These are phyloP conservation scores for Neostethus bicornis DNA, from an alignment of 2,797 vertebrate genomes.

Conservation along the genomic window DNA sequence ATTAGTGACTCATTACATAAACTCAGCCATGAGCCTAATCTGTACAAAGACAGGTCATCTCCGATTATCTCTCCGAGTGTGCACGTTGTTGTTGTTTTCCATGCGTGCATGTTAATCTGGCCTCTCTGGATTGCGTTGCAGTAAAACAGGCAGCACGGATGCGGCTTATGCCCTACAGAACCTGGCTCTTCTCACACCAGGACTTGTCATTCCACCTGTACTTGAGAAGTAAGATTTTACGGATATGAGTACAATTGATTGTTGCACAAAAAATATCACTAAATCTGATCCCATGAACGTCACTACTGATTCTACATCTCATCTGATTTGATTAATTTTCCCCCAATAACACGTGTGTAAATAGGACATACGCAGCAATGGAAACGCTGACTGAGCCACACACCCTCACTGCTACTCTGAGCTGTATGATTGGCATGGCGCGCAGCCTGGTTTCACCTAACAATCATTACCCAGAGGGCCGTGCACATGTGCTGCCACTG, in stretches of 20 bases:
- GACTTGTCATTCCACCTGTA: slow-evolving; percentile 93
- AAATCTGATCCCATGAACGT: not conserved
- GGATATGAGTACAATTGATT: not conserved
- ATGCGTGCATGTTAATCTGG: slow-evolving; percentile 21
- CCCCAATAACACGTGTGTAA: not conserved
- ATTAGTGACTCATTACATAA: slow-evolving; percentile 9
- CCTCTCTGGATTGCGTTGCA: slow-evolving; percentile 89
- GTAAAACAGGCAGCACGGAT: slow-evolving; percentile 95
- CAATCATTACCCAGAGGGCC: slow-evolving; percentile 92
- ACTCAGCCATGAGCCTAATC: slow-evolving; percentile 41
- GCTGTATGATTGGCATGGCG: slow-evolving; percentile 96
- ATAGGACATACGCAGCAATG: slow-evolving; percentile 92
- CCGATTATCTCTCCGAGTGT: slow-evolving; percentile 41
- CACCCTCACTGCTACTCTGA: slow-evolving; percentile 95
- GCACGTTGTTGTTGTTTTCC: slow-evolving; percentile 6
- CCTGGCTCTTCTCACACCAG: slow-evolving; percentile 93
- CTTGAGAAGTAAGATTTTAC: slow-evolving; percentile 91
- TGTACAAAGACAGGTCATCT: slow-evolving; percentile 47
- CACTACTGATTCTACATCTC: not conserved
- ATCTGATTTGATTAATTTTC: not conserved
- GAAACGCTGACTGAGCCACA: slow-evolving; percentile 97
- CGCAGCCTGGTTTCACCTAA: slow-evolving; percentile 90
- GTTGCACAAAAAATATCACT: not conserved
- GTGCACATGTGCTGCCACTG: slow-evolving; percentile 91
- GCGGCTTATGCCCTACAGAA: slow-evolving; percentile 96